These are phyloP conservation scores for Anastrepha ludens DNA, from an alignment of 1,140 invertebrate genomes.

Conservation along the genomic window DNA sequence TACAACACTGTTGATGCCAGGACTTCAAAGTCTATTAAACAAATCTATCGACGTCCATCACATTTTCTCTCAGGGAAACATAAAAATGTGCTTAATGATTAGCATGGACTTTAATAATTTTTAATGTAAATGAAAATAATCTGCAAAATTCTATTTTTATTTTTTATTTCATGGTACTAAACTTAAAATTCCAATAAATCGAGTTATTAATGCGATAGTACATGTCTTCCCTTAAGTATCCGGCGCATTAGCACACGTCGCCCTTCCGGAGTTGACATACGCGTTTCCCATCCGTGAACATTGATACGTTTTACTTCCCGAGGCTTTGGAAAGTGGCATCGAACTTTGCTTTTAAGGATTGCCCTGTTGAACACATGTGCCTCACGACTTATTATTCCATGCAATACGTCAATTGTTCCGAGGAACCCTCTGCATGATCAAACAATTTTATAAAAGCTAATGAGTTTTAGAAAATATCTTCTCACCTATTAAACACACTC, in stretches of 20 bases:
- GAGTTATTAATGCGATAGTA: conserved; percentile 79
- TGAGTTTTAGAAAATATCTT: background rate
- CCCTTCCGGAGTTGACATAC: conserved; percentile 82
- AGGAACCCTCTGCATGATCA: conserved; percentile 60
- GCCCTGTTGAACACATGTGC: conserved; percentile 67
- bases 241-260: conserved; percentile 83
- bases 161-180: too few species aligned
- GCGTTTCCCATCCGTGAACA: conserved; percentile 80
- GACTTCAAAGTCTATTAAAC: conserved; percentile 68
- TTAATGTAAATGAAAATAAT: too few species aligned
- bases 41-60: conserved; percentile 64
- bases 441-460: background rate
- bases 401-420: conserved; percentile 59
- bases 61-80: conserved; percentile 55
- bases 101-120: background rate
- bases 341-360: conserved; percentile 74
- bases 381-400: conserved; percentile 63
- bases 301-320: conserved; percentile 82
- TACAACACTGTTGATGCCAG: conserved; percentile 64
- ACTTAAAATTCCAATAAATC: background rate
- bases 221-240: conserved; percentile 83
- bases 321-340: conserved; percentile 83
- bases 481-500: background rate
- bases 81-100: conserved; percentile 16
- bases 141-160: too few species aligned